Percentiles rank a stretch among this genome's conserved stretches.
phyloP scores from a whole-genome alignment of 2,113 vertebrate genomes.

The Atherinomorus stipes region DNA sequence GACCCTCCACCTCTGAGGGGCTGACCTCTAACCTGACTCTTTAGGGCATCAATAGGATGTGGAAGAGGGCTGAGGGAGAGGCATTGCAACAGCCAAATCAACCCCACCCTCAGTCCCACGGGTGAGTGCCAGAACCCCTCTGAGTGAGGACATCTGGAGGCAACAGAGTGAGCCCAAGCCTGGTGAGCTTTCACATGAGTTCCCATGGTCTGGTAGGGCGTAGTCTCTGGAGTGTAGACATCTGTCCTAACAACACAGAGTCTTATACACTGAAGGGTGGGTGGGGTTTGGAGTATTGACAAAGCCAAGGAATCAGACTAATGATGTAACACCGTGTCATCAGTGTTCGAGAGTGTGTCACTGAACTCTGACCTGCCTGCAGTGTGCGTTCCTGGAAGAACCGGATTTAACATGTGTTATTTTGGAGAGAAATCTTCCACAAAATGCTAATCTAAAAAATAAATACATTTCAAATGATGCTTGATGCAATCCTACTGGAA shows the following conservation, averaged over 20 bases:
- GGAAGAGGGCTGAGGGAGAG: slow-evolving; percentile 48
- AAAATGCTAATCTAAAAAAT: no score
- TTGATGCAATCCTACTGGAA: no score
- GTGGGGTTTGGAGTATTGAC: slow-evolving; percentile 38
- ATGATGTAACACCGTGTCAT: slow-evolving; percentile 54
- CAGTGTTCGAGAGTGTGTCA: slow-evolving; percentile 42
- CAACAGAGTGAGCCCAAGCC: slow-evolving; percentile 29
- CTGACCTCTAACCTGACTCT: slow-evolving; percentile 76
- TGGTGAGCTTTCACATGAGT: slow-evolving; percentile 49
- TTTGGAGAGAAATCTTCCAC: no score
- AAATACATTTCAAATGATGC: no score
- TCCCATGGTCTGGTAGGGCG: slow-evolving; percentile 68
- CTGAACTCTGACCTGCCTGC: slow-evolving; percentile 49
- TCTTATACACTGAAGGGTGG: slow-evolving; percentile 17
- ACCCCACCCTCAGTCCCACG: slow-evolving; percentile 52
- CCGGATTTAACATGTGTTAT: no score
- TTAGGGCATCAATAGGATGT: slow-evolving; percentile 70
- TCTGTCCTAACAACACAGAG: slow-evolving; percentile 63
- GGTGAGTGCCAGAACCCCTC: slow-evolving; percentile 34
- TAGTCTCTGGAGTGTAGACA: slow-evolving; percentile 65
- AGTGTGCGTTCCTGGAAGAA: slow-evolving; percentile 30
- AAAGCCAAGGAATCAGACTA: slow-evolving; percentile 46
- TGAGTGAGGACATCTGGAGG: slow-evolving; percentile 64
- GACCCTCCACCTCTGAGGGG: slow-evolving; percentile 67
- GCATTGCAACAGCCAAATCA: slow-evolving; percentile 31